Percentiles rank a stretch among this genome's conserved stretches.
Evolutionary conservation across 92 coral and sea anemone genomes (phyloP).

Genomic region (Zoanthus gigantus): DNA sequence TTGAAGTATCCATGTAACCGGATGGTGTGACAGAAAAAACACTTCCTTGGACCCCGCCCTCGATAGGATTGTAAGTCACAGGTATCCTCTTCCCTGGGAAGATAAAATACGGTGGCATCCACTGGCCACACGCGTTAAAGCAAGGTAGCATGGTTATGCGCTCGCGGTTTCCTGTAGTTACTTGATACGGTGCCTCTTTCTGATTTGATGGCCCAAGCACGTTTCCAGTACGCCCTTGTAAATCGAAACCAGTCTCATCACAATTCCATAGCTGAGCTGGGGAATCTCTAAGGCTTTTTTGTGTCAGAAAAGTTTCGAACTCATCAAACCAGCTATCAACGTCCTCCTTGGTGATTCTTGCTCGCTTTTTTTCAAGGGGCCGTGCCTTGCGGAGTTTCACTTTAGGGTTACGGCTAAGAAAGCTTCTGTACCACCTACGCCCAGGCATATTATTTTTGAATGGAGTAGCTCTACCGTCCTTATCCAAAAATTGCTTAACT

Average conservation of each 20-base stretch:
- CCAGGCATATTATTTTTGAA: slow-evolving; percentile 47
- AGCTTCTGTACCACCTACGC: slow-evolving; percentile 59
- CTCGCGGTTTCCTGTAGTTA: slow-evolving; percentile 57
- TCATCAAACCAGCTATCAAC: slow-evolving; percentile 56
- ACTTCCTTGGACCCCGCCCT: slow-evolving; percentile 65
- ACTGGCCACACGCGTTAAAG: slow-evolving; percentile 58
- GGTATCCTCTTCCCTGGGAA: slow-evolving; percentile 64
- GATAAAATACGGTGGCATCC: slow-evolving; percentile 61
- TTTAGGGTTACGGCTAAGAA: slow-evolving; percentile 35
- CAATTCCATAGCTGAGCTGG: slow-evolving; percentile 70
- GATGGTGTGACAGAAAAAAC: slow-evolving; percentile 59
- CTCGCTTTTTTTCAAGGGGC: slow-evolving; percentile 54
- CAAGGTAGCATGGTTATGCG: slow-evolving; percentile 67
- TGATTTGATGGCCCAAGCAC: slow-evolving; percentile 40
- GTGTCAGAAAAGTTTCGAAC: slow-evolving; percentile 10
- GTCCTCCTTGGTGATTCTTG: slow-evolving; percentile 52
- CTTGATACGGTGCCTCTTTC: slow-evolving; percentile 59
- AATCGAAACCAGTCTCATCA: slow-evolving; percentile 56
- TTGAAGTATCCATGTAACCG: slow-evolving; percentile 64
- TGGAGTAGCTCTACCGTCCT: slow-evolving; percentile 29
- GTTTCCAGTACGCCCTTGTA: slow-evolving; percentile 63
- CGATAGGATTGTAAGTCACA: slow-evolving; percentile 56
- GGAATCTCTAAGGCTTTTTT: slow-evolving; percentile 37
- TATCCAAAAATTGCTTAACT: slow-evolving; percentile 50
- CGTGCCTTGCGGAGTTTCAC: slow-evolving; percentile 24